Evolutionary conservation across 2,113 vertebrate species (phyloP).

Genomic region (Brachypteracias leptosomus): DNA sequence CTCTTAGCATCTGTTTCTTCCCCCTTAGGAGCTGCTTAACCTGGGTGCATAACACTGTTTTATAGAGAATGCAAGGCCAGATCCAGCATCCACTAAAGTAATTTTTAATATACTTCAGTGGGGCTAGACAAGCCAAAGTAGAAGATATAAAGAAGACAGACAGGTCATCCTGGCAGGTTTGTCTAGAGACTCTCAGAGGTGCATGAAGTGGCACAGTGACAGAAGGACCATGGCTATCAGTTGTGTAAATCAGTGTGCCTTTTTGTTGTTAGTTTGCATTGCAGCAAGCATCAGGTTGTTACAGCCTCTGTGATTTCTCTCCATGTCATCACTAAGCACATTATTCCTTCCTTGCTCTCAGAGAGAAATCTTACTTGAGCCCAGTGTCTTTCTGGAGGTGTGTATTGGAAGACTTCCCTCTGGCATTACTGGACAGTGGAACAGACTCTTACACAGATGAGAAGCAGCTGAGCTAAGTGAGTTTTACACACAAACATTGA

Average conservation of each 20-base stretch:
- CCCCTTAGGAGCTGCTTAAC: conserved; percentile 4
- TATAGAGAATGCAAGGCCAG: not conserved
- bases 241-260: not conserved
- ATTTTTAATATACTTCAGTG: not conserved
- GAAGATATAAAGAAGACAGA: not conserved
- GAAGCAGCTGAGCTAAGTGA: not conserved
- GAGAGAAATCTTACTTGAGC: not conserved
- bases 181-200: not conserved
- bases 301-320: not conserved
- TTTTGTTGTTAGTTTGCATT: not conserved
- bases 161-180: not conserved
- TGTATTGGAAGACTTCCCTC: not conserved
- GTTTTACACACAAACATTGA: not conserved
- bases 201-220: not conserved
- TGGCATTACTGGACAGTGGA: not conserved
- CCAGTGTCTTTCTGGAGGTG: not conserved
- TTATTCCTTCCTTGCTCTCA: not conserved
- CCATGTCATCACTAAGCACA: not conserved
- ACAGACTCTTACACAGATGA: not conserved
- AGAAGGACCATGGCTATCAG: not conserved
- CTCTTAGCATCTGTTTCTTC: conserved; percentile 33
- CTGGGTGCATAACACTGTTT: conserved; percentile 8
- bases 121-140: not conserved
- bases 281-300: not conserved
- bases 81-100: not conserved